Evolutionary conservation across 2,888 invertebrate species (phyloP), one percentile per base, ranked within the genome.

Genomic region (Agriopis aurantiaria): DNA sequence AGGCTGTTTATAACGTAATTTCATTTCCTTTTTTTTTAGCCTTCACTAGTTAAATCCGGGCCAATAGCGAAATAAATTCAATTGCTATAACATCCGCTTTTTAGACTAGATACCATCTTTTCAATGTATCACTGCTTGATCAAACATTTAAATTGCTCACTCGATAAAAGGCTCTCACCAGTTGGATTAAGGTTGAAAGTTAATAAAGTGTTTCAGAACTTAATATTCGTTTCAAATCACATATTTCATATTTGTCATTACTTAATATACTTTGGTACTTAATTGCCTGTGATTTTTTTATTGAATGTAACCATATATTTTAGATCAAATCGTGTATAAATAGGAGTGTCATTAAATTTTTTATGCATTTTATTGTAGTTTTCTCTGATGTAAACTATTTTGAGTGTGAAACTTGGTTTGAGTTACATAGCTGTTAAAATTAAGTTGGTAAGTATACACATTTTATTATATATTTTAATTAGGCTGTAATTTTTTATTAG

Each of bases 51-150:
- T 48, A 45, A 48, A 23, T 48, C 52, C 23, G 53, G 23, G 43
- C 11, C 55, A 57, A 55, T 62, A 10, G 53, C n/a, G 8, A 46
- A 45, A 51, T 51, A 14, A 43, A 49, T n/a, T 60, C 3, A 56
- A 52, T 53, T 41, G 17, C 58, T n/a, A 62, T 56, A 57, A 51
- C 68, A 68, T 68, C 68, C 70, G 70, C 57, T 63, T 55, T 56
- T 63, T 55, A 51, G 40, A 45, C 8, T 12, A 57, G 70, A 70
- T 70, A 59, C 4, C 49, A 66, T 70, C 65, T 69, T 33, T 33
- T 33, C 33, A 33, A 33, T 33, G 33, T 33, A 33, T 33, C 33
- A 33, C 4, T 33, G 33, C 33, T 33, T 33, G 33, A 33, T 33
- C 3, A 33, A 33, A 33, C 33, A 33, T 33, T 33, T 55, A 51